Evolutionary conservation across 35 echinoderm and acorn worm species (phyloP).

Genomic region (Holothuria glaberrima): DNA sequence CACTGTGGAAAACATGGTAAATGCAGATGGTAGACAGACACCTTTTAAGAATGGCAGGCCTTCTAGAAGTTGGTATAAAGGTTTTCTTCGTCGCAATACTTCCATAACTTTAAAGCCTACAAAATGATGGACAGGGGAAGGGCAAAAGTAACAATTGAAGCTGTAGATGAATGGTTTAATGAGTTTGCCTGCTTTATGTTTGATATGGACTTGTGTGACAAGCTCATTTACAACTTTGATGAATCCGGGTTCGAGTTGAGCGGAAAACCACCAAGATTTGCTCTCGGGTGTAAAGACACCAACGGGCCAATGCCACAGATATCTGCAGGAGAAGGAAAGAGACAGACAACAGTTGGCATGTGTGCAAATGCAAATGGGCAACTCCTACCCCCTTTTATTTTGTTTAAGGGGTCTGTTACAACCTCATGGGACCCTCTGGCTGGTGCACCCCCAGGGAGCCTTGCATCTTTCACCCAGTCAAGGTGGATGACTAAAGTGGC

Average conservation of each 20-base stretch:
- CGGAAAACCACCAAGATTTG: no score
- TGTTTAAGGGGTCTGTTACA: background rate
- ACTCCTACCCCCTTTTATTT: background rate
- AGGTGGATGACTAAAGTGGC: background rate
- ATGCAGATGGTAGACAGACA: background rate
- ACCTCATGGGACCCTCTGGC: conserved; percentile 31
- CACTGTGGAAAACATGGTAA: background rate
- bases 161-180: background rate
- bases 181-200: background rate
- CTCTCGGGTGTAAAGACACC: no score
- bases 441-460: background rate
- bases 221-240: conserved; percentile 27
- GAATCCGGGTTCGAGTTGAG: background rate
- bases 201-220: conserved; percentile 18
- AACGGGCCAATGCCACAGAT: background rate
- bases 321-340: background rate
- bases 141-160: background rate
- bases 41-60: conserved; percentile 6
- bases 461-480: background rate
- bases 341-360: conserved; percentile 12
- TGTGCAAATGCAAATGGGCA: conserved; percentile 19
- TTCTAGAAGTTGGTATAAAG: background rate
- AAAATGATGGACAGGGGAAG: background rate
- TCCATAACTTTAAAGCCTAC: background rate
- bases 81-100: background rate